Base-by-base conservation (phyloP, 2,888 invertebrate species). In the Lithosia quadra region DNA sequence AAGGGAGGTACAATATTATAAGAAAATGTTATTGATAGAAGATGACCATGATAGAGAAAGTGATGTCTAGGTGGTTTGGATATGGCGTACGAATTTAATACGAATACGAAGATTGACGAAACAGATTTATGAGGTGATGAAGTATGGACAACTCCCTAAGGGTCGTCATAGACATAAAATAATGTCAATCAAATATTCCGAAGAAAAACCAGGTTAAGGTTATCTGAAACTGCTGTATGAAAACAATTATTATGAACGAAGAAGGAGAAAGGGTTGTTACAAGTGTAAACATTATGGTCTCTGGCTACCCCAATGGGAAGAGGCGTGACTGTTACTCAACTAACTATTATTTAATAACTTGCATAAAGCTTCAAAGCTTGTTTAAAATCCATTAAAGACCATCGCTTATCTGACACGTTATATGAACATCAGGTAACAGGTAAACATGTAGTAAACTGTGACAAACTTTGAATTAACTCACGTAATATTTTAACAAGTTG, bases 381-480 rank as follows among this genome's bases (percentile, higher is more conserved):
- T 53, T 22, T 67, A 49, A 62, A 57, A 39, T 62, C 58, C 13
- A 60, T 33, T 43, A 68, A 36, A 63, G n/a, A 59, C 68, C 43
- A 67, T 53, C 59, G 58, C 22, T 63, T 60, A 43, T 43, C 22
- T 60, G 61, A 66, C 55, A 61, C 59, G 33, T 63, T 60, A 71
- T 71, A 65, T 72, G 73, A 80, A 78, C 78, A 79, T 78, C 74
- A 75, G 73, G 76, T 79, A 80, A 74, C 75, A 69, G 68, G 71
- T 78, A 80, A 77, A 75, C 71, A 75, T 69, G 67, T 69, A 74
- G 73, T 76, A 77, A 77, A 72, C 71, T 68, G 69, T 76, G 70
- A 77, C 75, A 74, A 81, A 82, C 82, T 82, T 83, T 33, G 63
- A 81, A 81, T 83, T 81, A 83, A 81, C 79, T 76, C 71, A 65